phyloP scores from a whole-genome alignment of 2,797 vertebrate species.

The Chromobotia macracanthus region DNA sequence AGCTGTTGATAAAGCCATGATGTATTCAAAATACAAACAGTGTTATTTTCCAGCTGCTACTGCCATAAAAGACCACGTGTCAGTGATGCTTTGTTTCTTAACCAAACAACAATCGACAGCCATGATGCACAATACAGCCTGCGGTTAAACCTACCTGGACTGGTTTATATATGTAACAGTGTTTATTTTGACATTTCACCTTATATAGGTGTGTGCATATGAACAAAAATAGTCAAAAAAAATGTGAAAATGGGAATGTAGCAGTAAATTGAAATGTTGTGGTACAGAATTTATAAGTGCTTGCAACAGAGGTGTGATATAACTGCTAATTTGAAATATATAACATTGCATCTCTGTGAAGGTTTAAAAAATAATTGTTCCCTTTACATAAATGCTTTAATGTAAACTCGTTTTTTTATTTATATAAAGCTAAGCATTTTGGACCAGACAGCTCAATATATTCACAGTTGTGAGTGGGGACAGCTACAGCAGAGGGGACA shows the following conservation, averaged over 20 bases:
- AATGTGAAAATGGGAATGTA: not conserved
- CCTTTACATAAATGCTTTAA: conserved; percentile 15
- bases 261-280: not conserved
- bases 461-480: not conserved
- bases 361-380: conserved; percentile 2
- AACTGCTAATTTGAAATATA: not conserved
- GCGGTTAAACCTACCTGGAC: conserved; percentile 5
- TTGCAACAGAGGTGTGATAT: conserved; percentile 14
- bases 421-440: not conserved
- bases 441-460: conserved; percentile 3
- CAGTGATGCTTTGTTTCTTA: conserved; percentile 3
- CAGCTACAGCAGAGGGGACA: not conserved
- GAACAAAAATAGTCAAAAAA: not conserved
- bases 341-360: not conserved
- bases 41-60: conserved; percentile 6
- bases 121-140: not conserved
- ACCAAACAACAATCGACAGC: not conserved
- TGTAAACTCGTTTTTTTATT: conserved; percentile 5
- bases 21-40: not conserved
- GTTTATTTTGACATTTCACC: conserved; percentile 36
- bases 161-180: conserved; percentile 7
- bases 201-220: not conserved
- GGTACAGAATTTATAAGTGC: not conserved
- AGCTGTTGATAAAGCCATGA: conserved; percentile 7
- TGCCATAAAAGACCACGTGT: not conserved